These are phyloP conservation scores for Rousettus leschenaultii DNA, from an alignment of 2,113 vertebrate genomes.

Conservation along the genomic window DNA sequence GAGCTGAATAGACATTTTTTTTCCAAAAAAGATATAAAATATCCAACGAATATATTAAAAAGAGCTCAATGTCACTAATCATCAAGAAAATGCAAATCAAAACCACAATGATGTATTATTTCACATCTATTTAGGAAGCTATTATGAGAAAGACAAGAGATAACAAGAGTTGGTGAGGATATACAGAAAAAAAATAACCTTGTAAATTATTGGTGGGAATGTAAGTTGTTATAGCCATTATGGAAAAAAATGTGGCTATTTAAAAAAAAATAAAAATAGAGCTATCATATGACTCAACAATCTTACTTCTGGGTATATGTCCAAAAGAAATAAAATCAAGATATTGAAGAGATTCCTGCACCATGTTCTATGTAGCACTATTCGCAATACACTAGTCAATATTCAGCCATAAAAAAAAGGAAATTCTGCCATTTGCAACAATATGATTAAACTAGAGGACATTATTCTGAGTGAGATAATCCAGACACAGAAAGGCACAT, in stretches of 20 bases:
- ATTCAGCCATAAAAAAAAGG: background rate
- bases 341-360: background rate
- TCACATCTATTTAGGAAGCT: background rate
- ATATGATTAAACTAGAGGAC: background rate
- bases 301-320: background rate
- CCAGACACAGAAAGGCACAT: background rate
- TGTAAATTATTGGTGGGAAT: background rate
- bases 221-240: background rate
- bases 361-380: background rate
- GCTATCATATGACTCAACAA: background rate
- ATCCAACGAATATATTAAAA: background rate
- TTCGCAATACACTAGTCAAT: background rate
- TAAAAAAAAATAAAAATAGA: background rate
- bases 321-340: background rate
- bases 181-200: background rate
- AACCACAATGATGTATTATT: background rate
- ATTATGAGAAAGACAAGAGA: background rate
- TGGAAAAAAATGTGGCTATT: background rate
- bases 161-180: background rate
- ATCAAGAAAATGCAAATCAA: background rate
- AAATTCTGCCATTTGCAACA: background rate
- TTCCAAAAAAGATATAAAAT: background rate
- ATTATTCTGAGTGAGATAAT: background rate
- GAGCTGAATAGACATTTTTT: background rate
- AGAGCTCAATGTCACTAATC: background rate